Percentiles rank a stretch among this genome's conserved stretches.
Conservation (phyloP, 2,797 vertebrate species). For the Myotis vivesi region DNA sequence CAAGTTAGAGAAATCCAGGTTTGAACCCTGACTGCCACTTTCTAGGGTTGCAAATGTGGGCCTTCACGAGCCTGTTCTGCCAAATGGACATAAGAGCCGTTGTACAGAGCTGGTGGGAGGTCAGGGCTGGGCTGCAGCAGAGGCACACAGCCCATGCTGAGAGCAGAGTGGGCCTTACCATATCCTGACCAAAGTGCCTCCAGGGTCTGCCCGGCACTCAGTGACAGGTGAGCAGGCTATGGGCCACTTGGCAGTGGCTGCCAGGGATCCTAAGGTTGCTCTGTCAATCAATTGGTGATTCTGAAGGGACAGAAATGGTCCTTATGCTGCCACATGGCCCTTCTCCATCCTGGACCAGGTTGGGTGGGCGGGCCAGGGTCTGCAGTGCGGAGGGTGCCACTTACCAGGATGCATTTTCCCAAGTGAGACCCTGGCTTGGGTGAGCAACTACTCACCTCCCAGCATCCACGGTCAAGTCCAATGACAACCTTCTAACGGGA, state of each 20-base stretch:
- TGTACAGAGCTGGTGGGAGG: fast-evolving
- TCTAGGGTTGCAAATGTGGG: not conserved
- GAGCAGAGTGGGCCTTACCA: not conserved
- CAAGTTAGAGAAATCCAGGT: not conserved
- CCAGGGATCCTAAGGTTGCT: not conserved
- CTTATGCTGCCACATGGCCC: fast-evolving
- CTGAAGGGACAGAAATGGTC: fast-evolving
- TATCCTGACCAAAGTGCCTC: not conserved
- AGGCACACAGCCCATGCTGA: not conserved
- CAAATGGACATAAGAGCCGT: too few species aligned
- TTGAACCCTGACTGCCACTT: not conserved
- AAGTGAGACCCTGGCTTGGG: not conserved
- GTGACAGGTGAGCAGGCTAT: fast-evolving
- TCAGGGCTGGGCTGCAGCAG: not conserved
- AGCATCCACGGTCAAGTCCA: not conserved
- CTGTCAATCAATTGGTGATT: not conserved
- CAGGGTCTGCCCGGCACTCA: fast-evolving
- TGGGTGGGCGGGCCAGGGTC: too few species aligned
- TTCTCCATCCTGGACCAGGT: not conserved
- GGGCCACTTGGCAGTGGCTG: not conserved
- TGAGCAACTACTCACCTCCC: not conserved
- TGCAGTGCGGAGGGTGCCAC: too few species aligned
- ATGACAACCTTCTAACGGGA: not conserved
- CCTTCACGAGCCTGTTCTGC: not conserved
- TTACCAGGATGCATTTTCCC: not conserved